phyloP scores from a whole-genome alignment of 2,113 vertebrate genomes.

The Eptesicus fuscus region DNA sequence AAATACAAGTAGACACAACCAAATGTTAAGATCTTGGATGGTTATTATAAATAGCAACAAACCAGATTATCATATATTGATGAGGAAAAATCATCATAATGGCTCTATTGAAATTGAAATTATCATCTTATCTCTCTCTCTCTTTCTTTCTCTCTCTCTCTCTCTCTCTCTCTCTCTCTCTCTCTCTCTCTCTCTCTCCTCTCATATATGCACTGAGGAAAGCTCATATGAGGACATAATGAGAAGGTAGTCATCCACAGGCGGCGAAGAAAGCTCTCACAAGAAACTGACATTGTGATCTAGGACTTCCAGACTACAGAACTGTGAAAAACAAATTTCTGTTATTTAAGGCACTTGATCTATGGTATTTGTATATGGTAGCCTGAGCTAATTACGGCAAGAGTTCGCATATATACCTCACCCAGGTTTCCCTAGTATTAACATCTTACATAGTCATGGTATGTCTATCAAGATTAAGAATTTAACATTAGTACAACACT shows the following conservation, averaged over 20 bases:
- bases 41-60: slow-evolving; percentile 19
- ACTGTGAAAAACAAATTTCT: neutral
- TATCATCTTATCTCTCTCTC: neutral
- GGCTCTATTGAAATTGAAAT: neutral
- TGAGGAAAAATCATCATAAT: neutral
- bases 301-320: neutral
- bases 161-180: neutral
- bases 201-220: neutral
- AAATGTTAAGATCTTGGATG: slow-evolving; percentile 38
- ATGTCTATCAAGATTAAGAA: neutral
- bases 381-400: neutral
- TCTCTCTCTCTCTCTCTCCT: neutral
- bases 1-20: slow-evolving; percentile 5
- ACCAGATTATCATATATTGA: neutral
- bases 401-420: neutral
- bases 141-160: neutral
- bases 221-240: neutral
- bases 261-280: neutral
- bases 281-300: neutral
- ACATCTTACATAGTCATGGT: neutral
- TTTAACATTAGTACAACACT: neutral
- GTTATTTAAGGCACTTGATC: neutral
- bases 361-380: neutral
- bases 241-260: neutral
- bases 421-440: neutral